Evolutionary conservation across 2,888 invertebrate species (phyloP).

Genomic region (Phengaris alcon): DNA sequence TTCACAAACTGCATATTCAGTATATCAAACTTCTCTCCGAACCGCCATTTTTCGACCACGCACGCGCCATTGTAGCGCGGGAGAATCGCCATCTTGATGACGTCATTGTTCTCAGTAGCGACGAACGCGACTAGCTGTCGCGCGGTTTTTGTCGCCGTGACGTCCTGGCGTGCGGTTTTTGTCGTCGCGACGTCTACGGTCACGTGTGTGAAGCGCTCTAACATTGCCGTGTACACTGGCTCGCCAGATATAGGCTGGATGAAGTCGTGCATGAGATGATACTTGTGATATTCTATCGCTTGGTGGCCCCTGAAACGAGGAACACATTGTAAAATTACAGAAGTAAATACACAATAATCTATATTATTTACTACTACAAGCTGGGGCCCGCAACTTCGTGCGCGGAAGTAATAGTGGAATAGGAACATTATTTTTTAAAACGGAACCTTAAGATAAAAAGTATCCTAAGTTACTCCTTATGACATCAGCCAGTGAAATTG

Average conservation of each 20-base stretch:
- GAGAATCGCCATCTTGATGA: conserved; percentile 89
- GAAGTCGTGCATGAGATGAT: conserved; percentile 93
- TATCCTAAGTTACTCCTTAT: too few relatives aligned
- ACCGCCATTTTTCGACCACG: conserved; percentile 90
- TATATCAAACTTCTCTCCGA: conserved; percentile 75
- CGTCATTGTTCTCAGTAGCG: conserved; percentile 85
- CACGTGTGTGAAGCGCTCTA: conserved; percentile 87
- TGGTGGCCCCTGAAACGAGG: conserved; percentile 58
- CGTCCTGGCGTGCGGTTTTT: conserved; percentile 85
- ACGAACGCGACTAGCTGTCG: conserved; percentile 89
- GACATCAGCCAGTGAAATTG: too few relatives aligned
- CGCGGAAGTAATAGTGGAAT: too few relatives aligned
- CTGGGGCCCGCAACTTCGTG: too few relatives aligned
- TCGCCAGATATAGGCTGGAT: conserved; percentile 85
- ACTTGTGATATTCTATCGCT: conserved; percentile 83
- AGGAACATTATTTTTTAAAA: too few relatives aligned
- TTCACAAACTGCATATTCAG: conserved; percentile 87
- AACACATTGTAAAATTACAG: too few relatives aligned
- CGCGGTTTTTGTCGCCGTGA: conserved; percentile 84
- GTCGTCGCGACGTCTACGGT: conserved; percentile 90
- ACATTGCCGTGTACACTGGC: conserved; percentile 84
- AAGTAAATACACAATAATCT: too few relatives aligned
- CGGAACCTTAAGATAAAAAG: too few relatives aligned
- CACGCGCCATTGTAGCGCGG: conserved; percentile 86
- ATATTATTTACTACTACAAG: too few relatives aligned